A percentile compares a stretch with the other conserved stretches of the same genome.
Conservation (phyloP, 2,888 invertebrate species). For the Julus scandinavius region DNA sequence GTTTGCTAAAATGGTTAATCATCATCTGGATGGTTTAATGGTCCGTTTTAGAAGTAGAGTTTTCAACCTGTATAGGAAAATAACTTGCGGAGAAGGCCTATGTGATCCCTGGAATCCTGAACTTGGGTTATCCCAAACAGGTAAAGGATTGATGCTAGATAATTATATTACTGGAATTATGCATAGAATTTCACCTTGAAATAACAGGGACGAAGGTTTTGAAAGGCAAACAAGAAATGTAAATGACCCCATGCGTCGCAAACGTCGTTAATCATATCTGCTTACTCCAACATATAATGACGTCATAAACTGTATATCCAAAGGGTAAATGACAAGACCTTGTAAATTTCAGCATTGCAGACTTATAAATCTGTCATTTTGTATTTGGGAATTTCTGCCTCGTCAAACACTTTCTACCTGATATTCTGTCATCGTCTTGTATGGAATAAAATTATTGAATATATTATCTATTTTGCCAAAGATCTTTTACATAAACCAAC, state of each 20-base stretch:
- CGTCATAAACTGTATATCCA: background rate
- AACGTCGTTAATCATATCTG: background rate
- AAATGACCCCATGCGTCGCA: background rate
- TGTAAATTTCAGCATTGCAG: background rate
- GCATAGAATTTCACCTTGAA: background rate
- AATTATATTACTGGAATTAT: background rate
- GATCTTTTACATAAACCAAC: background rate
- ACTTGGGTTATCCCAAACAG: slow-evolving; percentile 44
- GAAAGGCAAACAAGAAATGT: background rate
- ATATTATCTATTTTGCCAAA: background rate
- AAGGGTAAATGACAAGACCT: background rate
- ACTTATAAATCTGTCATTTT: background rate
- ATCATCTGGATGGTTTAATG: slow-evolving; percentile 51
- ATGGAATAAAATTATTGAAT: background rate
- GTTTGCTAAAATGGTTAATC: slow-evolving; percentile 30
- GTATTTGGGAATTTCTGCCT: background rate
- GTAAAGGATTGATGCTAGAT: background rate
- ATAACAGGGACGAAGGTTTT: background rate
- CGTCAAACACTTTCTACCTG: background rate
- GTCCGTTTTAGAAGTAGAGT: slow-evolving; percentile 50
- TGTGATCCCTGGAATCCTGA: slow-evolving; percentile 47
- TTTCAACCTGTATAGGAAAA: slow-evolving; percentile 43
- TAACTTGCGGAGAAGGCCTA: slow-evolving; percentile 41
- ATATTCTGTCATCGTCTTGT: background rate
- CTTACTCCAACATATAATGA: background rate